Evolutionary conservation across 2,797 vertebrate species (phyloP).

Genomic region (Psittacula echo): DNA sequence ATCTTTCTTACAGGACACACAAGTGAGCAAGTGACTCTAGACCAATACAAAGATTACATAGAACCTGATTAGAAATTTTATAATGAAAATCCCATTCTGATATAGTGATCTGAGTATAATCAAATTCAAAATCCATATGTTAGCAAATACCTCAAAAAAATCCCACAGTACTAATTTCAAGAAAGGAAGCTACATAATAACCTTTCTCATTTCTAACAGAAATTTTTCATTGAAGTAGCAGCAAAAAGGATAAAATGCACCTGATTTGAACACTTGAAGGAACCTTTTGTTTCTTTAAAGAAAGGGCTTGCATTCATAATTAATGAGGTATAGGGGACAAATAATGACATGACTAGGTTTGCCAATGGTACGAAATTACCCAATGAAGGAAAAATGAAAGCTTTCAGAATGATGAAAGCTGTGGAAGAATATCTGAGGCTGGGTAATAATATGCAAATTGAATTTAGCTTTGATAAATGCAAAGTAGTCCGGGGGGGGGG

Average conservation of each 20-base stretch:
- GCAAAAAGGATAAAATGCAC: constrained; percentile 28
- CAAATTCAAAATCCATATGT: background rate
- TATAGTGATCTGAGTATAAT: background rate
- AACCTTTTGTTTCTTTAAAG: constrained; percentile 33
- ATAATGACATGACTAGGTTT: background rate
- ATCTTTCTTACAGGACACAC: background rate
- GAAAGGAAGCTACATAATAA: background rate
- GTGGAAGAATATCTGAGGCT: background rate
- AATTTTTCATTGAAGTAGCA: background rate
- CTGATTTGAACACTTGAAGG: constrained; percentile 30
- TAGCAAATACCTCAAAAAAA: background rate
- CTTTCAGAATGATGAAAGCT: constrained; percentile 20
- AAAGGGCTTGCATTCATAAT: constrained; percentile 23
- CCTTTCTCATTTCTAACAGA: background rate
- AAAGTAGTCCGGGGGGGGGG: background rate
- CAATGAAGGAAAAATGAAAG: background rate
- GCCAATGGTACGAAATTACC: constrained; percentile 6
- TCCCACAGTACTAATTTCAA: background rate
- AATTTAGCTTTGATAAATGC: background rate
- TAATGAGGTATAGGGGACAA: constrained; percentile 32
- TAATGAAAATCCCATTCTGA: background rate
- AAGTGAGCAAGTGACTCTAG: background rate
- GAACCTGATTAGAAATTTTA: background rate
- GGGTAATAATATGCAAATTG: constrained; percentile 11
- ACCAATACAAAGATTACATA: background rate